phyloP scores from a whole-genome alignment of 2,888 invertebrate species.

The Bombyx huttoni region DNA sequence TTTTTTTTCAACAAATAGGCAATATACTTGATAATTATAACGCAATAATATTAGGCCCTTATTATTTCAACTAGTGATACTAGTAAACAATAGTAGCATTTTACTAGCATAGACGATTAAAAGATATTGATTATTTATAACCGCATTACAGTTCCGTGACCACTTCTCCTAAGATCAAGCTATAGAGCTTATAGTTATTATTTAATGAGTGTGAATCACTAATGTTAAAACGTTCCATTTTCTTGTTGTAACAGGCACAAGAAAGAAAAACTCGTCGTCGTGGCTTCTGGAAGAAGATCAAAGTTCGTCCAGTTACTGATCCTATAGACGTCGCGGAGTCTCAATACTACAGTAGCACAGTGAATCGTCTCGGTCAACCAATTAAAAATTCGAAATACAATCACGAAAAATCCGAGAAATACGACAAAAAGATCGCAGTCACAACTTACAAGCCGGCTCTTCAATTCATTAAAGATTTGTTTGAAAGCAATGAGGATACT shows the following conservation, averaged over 20 bases:
- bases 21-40: no score
- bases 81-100: no score
- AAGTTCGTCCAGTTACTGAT: conserved; percentile 74
- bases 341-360: conserved; percentile 76
- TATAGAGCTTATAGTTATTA: no score
- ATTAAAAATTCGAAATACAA: conserved; percentile 20
- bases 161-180: no score
- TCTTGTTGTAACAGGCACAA: conserved; percentile 33
- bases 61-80: no score
- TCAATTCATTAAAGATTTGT: conserved; percentile 40
- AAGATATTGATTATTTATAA: no score
- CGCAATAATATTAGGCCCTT: no score
- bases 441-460: conserved; percentile 55
- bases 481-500: conserved; percentile 28
- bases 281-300: conserved; percentile 83
- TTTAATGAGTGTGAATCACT: no score
- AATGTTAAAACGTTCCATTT: conserved; percentile 1
- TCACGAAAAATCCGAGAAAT: conserved; percentile 29
- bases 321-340: conserved; percentile 85
- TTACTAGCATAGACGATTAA: no score
- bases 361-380: conserved; percentile 52
- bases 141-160: no score
- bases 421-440: conserved; percentile 32
- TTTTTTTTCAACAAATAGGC: conserved; percentile 5
- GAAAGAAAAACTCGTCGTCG: conserved; percentile 62